These are phyloP conservation scores for Puntigrus tetrazona DNA, from an alignment of 2,113 vertebrate genomes.

Conservation along the genomic window DNA sequence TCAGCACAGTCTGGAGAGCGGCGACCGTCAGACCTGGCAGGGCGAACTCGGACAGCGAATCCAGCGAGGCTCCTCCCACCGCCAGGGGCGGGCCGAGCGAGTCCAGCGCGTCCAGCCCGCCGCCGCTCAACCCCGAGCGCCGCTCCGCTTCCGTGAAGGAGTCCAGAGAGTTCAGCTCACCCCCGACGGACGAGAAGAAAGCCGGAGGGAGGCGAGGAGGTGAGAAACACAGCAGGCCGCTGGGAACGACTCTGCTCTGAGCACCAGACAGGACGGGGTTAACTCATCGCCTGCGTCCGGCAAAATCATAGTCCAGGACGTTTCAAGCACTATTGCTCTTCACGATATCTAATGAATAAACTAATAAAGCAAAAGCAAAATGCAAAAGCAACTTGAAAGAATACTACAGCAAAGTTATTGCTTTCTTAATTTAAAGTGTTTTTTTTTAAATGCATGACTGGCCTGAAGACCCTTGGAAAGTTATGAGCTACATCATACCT, in stretches of 20 bases:
- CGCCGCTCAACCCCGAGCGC: neutral
- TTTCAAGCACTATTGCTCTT: too few species aligned
- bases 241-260: conserved; percentile 60
- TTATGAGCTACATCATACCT: too few species aligned
- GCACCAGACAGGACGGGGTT: neutral
- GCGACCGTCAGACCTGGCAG: conserved; percentile 56
- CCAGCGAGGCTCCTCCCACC: conserved; percentile 56
- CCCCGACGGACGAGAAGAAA: conserved; percentile 68
- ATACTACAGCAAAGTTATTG: too few species aligned
- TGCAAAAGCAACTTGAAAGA: too few species aligned
- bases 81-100: conserved; percentile 69
- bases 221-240: conserved; percentile 67
- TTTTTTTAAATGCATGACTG: too few species aligned
- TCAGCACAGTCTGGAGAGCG: neutral
- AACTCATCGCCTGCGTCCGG: too few species aligned
- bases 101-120: conserved; percentile 75
- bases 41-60: conserved; percentile 64
- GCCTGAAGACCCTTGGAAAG: too few species aligned
- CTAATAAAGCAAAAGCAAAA: too few species aligned
- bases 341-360: too few species aligned
- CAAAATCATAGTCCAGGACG: too few species aligned
- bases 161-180: conserved; percentile 74
- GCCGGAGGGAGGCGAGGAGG: conserved; percentile 80
- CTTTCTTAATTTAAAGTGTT: too few species aligned
- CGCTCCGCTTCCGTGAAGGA: conserved; percentile 64